phyloP scores from a whole-genome alignment of 2,888 invertebrate genomes.

The Melieria picta region DNA sequence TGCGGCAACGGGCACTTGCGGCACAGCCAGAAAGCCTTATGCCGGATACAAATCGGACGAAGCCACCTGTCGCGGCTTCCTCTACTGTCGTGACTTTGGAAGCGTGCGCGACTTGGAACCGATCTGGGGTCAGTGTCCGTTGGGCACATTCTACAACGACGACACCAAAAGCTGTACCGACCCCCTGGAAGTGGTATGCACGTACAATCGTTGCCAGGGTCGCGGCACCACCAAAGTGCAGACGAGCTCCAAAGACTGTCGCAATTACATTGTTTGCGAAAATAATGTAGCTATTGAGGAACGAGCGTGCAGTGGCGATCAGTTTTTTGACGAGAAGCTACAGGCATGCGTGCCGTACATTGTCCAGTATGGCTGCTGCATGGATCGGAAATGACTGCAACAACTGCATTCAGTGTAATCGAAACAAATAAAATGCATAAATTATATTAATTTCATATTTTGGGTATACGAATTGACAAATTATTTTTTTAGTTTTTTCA shows the following conservation, averaged over 20 bases:
- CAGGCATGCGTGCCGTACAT: conserved; percentile 48
- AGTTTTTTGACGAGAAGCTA: conserved; percentile 55
- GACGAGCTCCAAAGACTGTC: conserved; percentile 52
- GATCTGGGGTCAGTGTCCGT: conserved; percentile 53
- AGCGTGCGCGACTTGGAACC: conserved; percentile 50
- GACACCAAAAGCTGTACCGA: conserved; percentile 41
- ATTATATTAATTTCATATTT: not conserved
- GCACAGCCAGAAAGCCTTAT: conserved; percentile 21
- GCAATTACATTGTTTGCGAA: conserved; percentile 51
- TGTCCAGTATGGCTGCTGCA: conserved; percentile 53
- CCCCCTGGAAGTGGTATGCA: conserved; percentile 49
- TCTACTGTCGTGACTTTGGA: conserved; percentile 47
- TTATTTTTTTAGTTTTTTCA: too few relatives aligned
- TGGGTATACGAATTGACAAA: too few relatives aligned
- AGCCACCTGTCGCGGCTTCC: conserved; percentile 59
- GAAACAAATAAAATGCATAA: not conserved
- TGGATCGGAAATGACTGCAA: conserved; percentile 18
- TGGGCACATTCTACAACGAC: conserved; percentile 49
- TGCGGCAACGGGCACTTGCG: conserved; percentile 45
- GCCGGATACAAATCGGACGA: conserved; percentile 45
- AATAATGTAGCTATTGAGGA: conserved; percentile 40
- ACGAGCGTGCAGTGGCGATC: conserved; percentile 48
- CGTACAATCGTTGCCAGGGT: conserved; percentile 58
- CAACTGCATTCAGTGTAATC: not conserved
- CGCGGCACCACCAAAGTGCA: conserved; percentile 52